Evolutionary conservation across 1,140 invertebrate genomes (phyloP), one percentile per base, ranked within the genome.

Genomic region (Armadillidium nasatum): DNA sequence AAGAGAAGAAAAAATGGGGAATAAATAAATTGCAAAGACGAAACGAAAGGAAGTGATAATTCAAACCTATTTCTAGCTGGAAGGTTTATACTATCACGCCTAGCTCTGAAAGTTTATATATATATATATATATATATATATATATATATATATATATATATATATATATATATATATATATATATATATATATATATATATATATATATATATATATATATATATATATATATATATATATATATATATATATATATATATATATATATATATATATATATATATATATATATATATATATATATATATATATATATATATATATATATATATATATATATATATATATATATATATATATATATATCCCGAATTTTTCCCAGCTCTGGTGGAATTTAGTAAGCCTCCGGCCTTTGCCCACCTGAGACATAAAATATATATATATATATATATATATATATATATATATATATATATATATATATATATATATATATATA

Each of bases 151-250:
- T 71, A 43, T 43, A 43, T 43, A 19, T 71, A 43, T 71, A 50
- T 43, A 19, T 71, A 71, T 71, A 71, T 43, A 19, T 71, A 71
- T 43, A 19, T 33, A 19, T 43, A 71, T 71, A 71, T 71, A 71
- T 71, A 43, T 71, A 22, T 43, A 60, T 60, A 60, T 60, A 21
- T 60, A 60, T 60, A 60, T 21, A 21, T 60, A 60, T 60, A 60
- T 60, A 21, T 60, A 60, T 60, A 60, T 60, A 21, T 60, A 21
- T 60, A 60, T 60, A 60, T 60, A 60, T 60, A 21, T 60, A 60
- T 60, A 60, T 60, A 21, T 60, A 60, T 60, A 60, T 60, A 21
- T 60, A 60, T 60, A 60, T 21, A 7, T 60, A 60, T 60, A 60
- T 60, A 21, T 60, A 60, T 60, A 60, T 60, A 21, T 60, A 60